A percentile compares a stretch with the other conserved stretches of the same genome.
Conservation (phyloP, 2,113 vertebrate species). For the Pachyramphus minor region DNA sequence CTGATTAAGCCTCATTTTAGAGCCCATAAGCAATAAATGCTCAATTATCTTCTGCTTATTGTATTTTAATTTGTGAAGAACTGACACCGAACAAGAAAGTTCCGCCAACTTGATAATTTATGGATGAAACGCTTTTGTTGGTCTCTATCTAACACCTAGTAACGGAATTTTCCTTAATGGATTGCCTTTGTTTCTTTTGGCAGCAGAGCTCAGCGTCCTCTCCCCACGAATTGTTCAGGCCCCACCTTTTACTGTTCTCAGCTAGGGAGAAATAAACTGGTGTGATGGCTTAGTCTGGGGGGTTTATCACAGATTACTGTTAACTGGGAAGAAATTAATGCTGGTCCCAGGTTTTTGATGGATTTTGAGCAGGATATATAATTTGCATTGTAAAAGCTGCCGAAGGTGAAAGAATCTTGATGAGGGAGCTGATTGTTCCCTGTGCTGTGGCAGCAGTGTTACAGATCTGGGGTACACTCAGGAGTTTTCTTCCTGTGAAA, state of each 20-base stretch:
- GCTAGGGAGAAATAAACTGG: not conserved
- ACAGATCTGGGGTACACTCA: not conserved
- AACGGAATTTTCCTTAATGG: not conserved
- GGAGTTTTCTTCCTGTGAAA: not conserved
- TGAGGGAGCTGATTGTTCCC: not conserved
- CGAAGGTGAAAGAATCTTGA: not conserved
- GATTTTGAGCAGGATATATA: not conserved
- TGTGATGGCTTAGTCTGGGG: not conserved
- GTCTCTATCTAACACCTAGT: not conserved
- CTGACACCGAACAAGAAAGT: conserved; percentile 52
- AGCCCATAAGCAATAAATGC: conserved; percentile 69
- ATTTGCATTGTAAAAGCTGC: not conserved
- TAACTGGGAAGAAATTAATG: not conserved
- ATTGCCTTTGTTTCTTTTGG: not conserved
- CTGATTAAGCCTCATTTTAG: conserved; percentile 67
- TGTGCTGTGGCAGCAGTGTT: not conserved
- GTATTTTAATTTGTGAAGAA: conserved; percentile 74
- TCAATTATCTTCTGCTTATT: conserved; percentile 71
- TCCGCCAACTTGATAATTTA: conserved; percentile 27
- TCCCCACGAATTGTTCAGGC: not conserved
- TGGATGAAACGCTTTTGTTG: not conserved
- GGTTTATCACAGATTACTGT: not conserved
- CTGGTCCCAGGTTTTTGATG: not conserved
- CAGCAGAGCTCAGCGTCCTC: not conserved
- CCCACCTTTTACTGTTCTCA: not conserved